These are phyloP conservation scores for Argynnis bischoffii DNA, from an alignment of 2,888 invertebrate species.

Conservation along the genomic window DNA sequence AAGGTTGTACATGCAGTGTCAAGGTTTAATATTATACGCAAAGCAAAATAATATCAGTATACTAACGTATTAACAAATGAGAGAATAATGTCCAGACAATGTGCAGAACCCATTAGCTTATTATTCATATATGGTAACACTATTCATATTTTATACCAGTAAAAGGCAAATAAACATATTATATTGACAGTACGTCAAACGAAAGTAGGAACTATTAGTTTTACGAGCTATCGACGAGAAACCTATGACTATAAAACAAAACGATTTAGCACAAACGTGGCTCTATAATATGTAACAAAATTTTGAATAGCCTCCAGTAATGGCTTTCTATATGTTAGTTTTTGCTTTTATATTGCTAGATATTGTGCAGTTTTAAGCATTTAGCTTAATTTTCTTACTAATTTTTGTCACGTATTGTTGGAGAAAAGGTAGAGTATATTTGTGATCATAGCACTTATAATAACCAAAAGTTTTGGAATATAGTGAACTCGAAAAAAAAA, in stretches of 20 bases:
- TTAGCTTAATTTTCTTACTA: no score
- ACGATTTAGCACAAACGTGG: neutral
- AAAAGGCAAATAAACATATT: conserved; percentile 15
- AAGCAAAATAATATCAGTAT: neutral
- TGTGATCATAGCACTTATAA: no score
- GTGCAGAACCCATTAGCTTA: no score
- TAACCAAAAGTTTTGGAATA: no score
- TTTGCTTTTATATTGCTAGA: no score
- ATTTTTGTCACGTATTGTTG: no score
- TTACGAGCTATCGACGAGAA: conserved; percentile 15
- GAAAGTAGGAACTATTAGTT: conserved; percentile 17
- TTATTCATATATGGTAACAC: neutral
- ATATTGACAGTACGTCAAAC: conserved; percentile 19
- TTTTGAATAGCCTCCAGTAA: neutral
- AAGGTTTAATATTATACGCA: conserved; percentile 20
- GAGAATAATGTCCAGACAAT: neutral
- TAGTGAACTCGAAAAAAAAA: no score
- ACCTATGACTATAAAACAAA: conserved; percentile 10
- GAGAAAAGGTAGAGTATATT: no score
- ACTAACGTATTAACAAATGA: neutral
- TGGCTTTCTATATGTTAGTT: no score
- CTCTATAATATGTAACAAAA: neutral
- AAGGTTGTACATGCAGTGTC: conserved; percentile 36
- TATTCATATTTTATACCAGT: conserved; percentile 11
- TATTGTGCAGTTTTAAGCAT: no score